Percentiles rank a stretch among this genome's conserved stretches.
Evolutionary conservation across 2,888 invertebrate species (phyloP).

Genomic region (Nomada goodeniana): DNA sequence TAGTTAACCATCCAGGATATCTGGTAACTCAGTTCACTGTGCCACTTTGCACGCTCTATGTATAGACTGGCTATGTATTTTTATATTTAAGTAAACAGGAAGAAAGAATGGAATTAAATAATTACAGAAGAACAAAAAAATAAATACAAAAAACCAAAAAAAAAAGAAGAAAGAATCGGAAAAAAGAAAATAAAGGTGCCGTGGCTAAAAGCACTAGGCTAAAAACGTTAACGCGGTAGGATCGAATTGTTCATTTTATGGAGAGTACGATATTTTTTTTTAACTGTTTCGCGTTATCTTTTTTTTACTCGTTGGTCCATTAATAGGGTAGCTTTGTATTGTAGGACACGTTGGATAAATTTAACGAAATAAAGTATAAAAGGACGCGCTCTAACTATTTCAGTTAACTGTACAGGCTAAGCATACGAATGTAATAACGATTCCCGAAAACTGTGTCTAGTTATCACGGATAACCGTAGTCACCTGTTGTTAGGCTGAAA

Average conservation of each 20-base stretch:
- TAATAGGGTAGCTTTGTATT: neutral
- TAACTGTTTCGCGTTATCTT: slow-evolving; percentile 10
- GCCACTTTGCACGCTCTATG: slow-evolving; percentile 84
- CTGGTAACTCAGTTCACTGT: slow-evolving; percentile 82
- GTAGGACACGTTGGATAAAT: slow-evolving; percentile 21
- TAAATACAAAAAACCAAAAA: slow-evolving; percentile 45
- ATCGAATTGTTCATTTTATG: slow-evolving; percentile 36
- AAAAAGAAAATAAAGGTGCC: slow-evolving; percentile 69
- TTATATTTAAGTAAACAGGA: slow-evolving; percentile 82
- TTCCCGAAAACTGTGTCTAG: slow-evolving; percentile 31
- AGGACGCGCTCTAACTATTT: slow-evolving; percentile 28
- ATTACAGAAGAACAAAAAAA: slow-evolving; percentile 64
- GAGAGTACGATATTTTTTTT: slow-evolving; percentile 13
- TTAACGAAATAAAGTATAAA: slow-evolving; percentile 19
- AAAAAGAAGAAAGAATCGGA: neutral
- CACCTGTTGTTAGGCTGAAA: slow-evolving; percentile 42
- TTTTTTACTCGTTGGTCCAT: too few species aligned
- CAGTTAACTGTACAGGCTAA: slow-evolving; percentile 14
- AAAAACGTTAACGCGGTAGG: slow-evolving; percentile 33
- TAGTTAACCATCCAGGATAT: slow-evolving; percentile 82
- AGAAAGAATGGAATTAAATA: slow-evolving; percentile 63
- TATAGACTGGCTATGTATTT: slow-evolving; percentile 85
- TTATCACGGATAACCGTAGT: slow-evolving; percentile 29
- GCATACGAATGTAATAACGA: slow-evolving; percentile 27
- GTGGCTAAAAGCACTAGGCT: slow-evolving; percentile 72